phyloP scores from a whole-genome alignment of 2,888 invertebrate genomes.

The Dichetophora obliterata region DNA sequence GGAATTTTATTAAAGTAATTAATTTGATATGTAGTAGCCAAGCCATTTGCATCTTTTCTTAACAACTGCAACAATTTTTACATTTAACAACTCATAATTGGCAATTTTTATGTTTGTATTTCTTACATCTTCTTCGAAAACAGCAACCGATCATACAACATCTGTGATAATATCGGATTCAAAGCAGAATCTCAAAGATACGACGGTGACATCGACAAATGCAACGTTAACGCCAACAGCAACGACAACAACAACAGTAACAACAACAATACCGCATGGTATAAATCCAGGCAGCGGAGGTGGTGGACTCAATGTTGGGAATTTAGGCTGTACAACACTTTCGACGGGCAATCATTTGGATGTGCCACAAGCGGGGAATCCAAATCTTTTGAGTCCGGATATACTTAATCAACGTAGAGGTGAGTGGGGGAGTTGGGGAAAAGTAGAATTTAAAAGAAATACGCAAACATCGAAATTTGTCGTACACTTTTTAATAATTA shows the following conservation, averaged over 20 bases:
- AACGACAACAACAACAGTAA: slow-evolving; percentile 62
- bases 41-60: background rate
- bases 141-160: slow-evolving; percentile 68
- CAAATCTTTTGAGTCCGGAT: slow-evolving; percentile 88
- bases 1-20: background rate
- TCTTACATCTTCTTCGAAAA: slow-evolving; percentile 1
- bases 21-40: background rate
- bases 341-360: slow-evolving; percentile 83
- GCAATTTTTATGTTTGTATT: background rate
- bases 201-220: slow-evolving; percentile 69
- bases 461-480: no score
- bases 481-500: no score
- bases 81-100: background rate
- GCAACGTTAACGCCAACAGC: slow-evolving; percentile 67
- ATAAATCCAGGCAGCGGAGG: slow-evolving; percentile 54
- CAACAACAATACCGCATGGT: slow-evolving; percentile 54
- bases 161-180: slow-evolving; percentile 69
- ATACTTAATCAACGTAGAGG: slow-evolving; percentile 79
- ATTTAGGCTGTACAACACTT: slow-evolving; percentile 61
- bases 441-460: no score
- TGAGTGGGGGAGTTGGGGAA: slow-evolving; percentile 56
- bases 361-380: slow-evolving; percentile 79
- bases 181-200: slow-evolving; percentile 69
- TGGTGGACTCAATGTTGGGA: slow-evolving; percentile 51
- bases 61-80: background rate